A percentile compares a stretch with the other conserved stretches of the same genome.
These are phyloP conservation scores for Crossocerus cetratus DNA, from an alignment of 2,888 invertebrate genomes.

Conservation along the genomic window DNA sequence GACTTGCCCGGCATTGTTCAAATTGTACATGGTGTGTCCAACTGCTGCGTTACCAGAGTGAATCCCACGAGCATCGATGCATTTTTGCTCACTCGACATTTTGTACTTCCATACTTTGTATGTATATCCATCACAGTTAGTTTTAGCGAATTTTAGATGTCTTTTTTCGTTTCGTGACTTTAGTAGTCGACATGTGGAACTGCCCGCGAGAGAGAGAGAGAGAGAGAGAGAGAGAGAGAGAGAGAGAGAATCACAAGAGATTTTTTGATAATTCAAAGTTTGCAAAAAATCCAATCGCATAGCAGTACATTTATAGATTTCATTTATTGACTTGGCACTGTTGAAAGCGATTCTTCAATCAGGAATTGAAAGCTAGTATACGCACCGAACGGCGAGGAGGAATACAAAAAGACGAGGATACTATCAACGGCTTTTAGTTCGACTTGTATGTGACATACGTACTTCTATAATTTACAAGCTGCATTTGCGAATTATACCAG, in stretches of 20 bases:
- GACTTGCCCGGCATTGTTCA: conserved; percentile 6
- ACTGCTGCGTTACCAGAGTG: background rate
- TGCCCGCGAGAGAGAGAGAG: too few species aligned
- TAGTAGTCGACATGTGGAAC: background rate
- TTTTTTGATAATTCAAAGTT: background rate
- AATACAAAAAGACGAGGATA: too few species aligned
- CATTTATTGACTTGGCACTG: too few species aligned
- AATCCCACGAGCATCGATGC: conserved; percentile 6
- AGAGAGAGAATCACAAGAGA: background rate
- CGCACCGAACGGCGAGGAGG: too few species aligned
- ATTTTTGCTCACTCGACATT: conserved; percentile 19
- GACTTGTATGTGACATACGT: too few species aligned
- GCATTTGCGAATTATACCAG: too few species aligned
- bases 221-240: too few species aligned
- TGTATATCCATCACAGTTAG: conserved; percentile 20
- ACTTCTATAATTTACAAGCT: too few species aligned
- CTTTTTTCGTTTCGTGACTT: background rate
- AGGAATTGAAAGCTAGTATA: too few species aligned
- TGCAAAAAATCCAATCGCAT: background rate
- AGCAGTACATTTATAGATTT: too few species aligned
- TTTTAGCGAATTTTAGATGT: conserved; percentile 17
- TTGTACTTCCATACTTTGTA: conserved; percentile 37
- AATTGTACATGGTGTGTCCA: conserved; percentile 11
- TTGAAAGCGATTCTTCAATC: too few species aligned
- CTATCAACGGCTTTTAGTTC: too few species aligned